Percentiles rank a stretch among this genome's conserved stretches.
These are phyloP conservation scores for Boleophthalmus pectinirostris DNA, from an alignment of 2,113 vertebrate genomes.

Conservation along the genomic window DNA sequence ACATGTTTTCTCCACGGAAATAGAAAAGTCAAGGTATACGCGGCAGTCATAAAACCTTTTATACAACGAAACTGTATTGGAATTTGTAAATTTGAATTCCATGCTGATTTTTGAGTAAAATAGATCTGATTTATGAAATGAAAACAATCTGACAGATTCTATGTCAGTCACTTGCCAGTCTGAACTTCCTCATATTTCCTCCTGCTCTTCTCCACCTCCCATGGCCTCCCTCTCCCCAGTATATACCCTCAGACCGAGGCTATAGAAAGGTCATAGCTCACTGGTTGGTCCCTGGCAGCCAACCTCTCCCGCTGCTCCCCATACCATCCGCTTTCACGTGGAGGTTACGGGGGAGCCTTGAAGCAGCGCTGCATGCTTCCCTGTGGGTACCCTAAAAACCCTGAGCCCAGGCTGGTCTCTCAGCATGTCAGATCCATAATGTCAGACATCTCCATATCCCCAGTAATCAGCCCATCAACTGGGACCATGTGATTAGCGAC, in stretches of 20 bases:
- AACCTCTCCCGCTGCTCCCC: slow-evolving; percentile 37
- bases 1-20: too few species aligned
- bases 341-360: slow-evolving; percentile 17
- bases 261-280: slow-evolving; percentile 61
- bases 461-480: slow-evolving; percentile 51
- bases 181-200: slow-evolving; percentile 12
- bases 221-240: slow-evolving; percentile 22
- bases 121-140: neutral
- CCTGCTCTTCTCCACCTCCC: slow-evolving; percentile 16
- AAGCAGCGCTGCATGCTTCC: slow-evolving; percentile 30
- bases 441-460: slow-evolving; percentile 62
- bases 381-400: slow-evolving; percentile 26
- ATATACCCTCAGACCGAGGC: slow-evolving; percentile 38
- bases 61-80: neutral
- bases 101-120: neutral
- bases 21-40: too few species aligned
- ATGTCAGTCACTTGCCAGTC: slow-evolving; percentile 13
- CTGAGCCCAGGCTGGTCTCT: slow-evolving; percentile 52
- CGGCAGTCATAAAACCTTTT: neutral
- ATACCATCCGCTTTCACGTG: slow-evolving; percentile 25
- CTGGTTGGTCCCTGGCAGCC: slow-evolving; percentile 40
- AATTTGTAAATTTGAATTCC: neutral
- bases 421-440: slow-evolving; percentile 60
- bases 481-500: slow-evolving; percentile 58
- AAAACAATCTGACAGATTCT: neutral